Evolutionary conservation across 2,113 vertebrate genomes (phyloP), one percentile per base, ranked within the genome.

Genomic region (Onychostoma macrolepis): DNA sequence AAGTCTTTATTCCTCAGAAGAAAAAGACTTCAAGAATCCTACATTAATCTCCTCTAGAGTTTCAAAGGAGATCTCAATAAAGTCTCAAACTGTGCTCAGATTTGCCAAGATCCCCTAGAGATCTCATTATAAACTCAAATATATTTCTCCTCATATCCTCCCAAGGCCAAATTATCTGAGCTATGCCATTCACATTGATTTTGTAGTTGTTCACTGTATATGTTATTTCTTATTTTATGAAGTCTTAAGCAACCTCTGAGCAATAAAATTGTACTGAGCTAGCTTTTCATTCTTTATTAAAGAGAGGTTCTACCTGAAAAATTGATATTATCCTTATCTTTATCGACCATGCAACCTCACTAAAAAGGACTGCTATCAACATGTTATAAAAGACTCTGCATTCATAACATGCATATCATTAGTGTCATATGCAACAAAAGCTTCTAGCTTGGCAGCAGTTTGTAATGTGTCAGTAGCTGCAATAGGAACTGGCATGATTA

Each of bases 401-500:
- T 61, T 36, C 19, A n/a, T 80, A 24, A 24, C 21, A 38, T 36
- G 50, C 77, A n/a, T 38, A 38, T 80, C 0, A 24, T 80, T 38
- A 80, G 77, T 80, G 77, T 38, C 48, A 58, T 12, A 36, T 58
- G 28, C 17, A 58, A 45, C 48, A 58, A 80, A 80, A 12, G 77
- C 77, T 61, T n/a, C 30, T 26, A 80, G 50, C 76, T 33, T 61
- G 30, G 80, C 87, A 83, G 80, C 28, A 38, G 72, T 53, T 61
- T 72, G 26, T 48, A 88, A 86, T n/a, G 26, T 81, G 56, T 45
- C 84, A 85, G 63, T 26, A 28, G 41, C 72, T 50, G 63, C 43
- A 45, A 43, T 10, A 8, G 58, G 21, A 17, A 81, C 4, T 13
- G 69, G 76, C 45, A 19, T 67, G 87, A 85, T 88, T 85, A 56